A percentile compares a stretch with the other conserved stretches of the same genome.
These are phyloP conservation scores for Oryctolagus cuniculus DNA, from an alignment of 2,113 vertebrate genomes.

Conservation along the genomic window DNA sequence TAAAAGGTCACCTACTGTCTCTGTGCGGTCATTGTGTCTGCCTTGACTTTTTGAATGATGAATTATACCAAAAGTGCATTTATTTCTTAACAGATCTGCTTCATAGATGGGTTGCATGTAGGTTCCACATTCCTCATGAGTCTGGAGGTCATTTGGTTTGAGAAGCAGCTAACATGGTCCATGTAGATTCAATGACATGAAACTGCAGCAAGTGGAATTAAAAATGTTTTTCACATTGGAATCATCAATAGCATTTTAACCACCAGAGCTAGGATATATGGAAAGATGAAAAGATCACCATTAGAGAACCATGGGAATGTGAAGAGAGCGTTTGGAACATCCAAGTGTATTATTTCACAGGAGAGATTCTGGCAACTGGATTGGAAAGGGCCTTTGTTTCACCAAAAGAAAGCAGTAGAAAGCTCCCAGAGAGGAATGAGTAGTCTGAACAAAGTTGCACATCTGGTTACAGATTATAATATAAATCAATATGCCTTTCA, in stretches of 20 bases:
- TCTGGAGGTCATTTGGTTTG: background rate
- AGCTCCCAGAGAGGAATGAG: background rate
- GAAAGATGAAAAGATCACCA: background rate
- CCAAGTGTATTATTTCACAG: background rate
- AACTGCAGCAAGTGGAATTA: background rate
- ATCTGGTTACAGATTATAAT: background rate
- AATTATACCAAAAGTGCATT: background rate
- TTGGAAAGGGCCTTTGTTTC: background rate
- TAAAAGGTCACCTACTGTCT: background rate
- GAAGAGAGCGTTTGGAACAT: background rate
- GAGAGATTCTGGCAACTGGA: background rate
- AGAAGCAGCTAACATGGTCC: background rate
- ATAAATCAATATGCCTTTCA: background rate
- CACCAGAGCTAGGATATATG: background rate
- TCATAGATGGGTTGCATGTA: background rate
- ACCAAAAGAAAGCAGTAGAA: background rate
- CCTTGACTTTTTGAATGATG: background rate
- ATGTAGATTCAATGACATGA: background rate
- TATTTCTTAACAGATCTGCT: background rate
- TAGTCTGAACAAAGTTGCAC: background rate
- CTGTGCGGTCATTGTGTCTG: background rate
- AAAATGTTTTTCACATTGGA: background rate
- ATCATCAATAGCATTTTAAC: background rate
- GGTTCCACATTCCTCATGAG: background rate
- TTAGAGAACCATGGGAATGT: background rate